A percentile compares a stretch with the other conserved stretches of the same genome.
These are phyloP conservation scores for Melanaphis sacchari DNA, from an alignment of 1,140 invertebrate genomes.

Conservation along the genomic window DNA sequence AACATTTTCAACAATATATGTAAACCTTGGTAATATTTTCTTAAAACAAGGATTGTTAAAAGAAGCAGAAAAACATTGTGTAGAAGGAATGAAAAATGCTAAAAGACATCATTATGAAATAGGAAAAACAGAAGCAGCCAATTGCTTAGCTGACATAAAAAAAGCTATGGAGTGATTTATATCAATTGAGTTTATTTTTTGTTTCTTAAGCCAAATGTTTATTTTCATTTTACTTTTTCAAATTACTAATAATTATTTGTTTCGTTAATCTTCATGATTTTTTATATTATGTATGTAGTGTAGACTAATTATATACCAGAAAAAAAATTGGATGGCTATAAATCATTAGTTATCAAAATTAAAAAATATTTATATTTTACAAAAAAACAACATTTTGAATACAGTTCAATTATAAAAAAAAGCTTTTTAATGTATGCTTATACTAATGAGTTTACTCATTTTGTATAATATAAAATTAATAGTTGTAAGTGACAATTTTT, in stretches of 20 bases:
- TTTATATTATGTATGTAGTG: neutral
- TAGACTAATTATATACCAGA: neutral
- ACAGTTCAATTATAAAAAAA: neutral
- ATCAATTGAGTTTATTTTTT: neutral
- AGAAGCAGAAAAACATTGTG: slow-evolving; percentile 77
- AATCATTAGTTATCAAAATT: neutral
- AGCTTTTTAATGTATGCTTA: neutral
- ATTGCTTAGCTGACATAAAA: slow-evolving; percentile 67
- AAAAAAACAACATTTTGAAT: neutral
- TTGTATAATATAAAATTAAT: neutral
- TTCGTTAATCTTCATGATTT: neutral
- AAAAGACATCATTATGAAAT: slow-evolving; percentile 71
- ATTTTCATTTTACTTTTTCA: neutral
- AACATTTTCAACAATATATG: slow-evolving; percentile 77
- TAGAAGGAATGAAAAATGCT: slow-evolving; percentile 74
- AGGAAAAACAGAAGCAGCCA: slow-evolving; percentile 71
- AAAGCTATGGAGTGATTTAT: neutral
- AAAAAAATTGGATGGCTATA: neutral
- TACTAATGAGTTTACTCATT: neutral
- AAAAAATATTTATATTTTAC: neutral
- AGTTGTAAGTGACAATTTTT: neutral
- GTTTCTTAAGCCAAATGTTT: neutral
- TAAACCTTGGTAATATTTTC: slow-evolving; percentile 84
- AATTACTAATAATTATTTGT: neutral
- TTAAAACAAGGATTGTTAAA: slow-evolving; percentile 74